A percentile compares a stretch with the other conserved stretches of the same genome.
Evolutionary conservation across 1,140 invertebrate species (phyloP).

Genomic region (Philotrypesis tridentata): DNA sequence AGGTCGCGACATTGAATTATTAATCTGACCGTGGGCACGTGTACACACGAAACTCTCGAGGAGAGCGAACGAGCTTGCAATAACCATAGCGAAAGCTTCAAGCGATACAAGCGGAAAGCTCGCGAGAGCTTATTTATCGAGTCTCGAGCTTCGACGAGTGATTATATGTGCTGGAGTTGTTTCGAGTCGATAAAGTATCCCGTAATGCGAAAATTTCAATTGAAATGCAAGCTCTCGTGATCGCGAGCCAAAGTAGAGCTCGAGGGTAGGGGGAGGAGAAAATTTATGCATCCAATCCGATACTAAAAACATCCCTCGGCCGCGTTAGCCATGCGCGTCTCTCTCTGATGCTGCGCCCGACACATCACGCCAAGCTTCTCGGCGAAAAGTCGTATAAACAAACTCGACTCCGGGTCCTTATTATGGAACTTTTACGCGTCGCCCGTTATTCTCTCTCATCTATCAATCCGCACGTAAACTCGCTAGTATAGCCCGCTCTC

Average conservation of each 20-base stretch:
- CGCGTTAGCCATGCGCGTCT: not conserved
- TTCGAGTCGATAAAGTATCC: not conserved
- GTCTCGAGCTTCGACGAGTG: too few species aligned
- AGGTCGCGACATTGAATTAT: too few species aligned
- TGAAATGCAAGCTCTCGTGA: not conserved
- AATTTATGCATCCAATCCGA: not conserved
- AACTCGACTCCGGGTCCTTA: not conserved
- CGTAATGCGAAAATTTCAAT: not conserved
- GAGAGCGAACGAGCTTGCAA: too few species aligned
- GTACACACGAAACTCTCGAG: too few species aligned
- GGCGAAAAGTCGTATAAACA: not conserved
- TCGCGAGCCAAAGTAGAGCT: too few species aligned
- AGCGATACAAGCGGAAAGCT: too few species aligned
- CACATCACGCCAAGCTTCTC: not conserved
- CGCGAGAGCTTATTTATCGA: too few species aligned
- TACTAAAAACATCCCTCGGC: not conserved
- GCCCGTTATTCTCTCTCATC: not conserved
- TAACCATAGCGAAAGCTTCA: too few species aligned
- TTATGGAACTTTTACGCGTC: conserved; percentile 5
- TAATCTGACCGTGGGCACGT: too few species aligned
- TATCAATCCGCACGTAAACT: conserved; percentile 2
- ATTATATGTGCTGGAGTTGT: too few species aligned
- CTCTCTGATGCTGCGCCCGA: too few species aligned
- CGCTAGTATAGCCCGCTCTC: too few species aligned
- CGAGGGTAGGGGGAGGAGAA: not conserved